Evolutionary conservation across 1,140 invertebrate genomes (phyloP).

Genomic region (Macrobrachium nipponense): DNA sequence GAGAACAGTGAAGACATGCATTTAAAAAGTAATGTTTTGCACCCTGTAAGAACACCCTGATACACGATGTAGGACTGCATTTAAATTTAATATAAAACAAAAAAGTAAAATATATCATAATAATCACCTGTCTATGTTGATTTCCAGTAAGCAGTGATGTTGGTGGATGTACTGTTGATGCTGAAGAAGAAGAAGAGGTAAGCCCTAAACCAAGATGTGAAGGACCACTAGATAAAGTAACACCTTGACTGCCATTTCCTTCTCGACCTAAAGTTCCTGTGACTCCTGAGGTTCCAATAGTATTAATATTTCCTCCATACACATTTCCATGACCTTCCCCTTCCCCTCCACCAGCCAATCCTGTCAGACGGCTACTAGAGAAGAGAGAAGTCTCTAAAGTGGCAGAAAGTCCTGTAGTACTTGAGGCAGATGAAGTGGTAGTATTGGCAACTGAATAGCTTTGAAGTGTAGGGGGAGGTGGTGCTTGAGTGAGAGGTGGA

Average conservation of each 20-base stretch:
- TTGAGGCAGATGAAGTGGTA: neutral
- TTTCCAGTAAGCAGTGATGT: neutral
- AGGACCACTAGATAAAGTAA: conserved; percentile 22
- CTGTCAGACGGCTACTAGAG: neutral
- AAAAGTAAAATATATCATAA: no score
- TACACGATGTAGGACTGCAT: no score
- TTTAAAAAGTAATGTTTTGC: no score
- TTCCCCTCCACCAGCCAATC: conserved; percentile 31
- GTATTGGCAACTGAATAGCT: neutral
- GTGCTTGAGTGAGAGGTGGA: conserved; percentile 39
- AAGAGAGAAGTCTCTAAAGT: neutral
- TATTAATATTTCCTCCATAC: neutral
- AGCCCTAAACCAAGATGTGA: conserved; percentile 14
- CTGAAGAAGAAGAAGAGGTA: conserved; percentile 10
- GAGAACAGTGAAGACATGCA: no score
- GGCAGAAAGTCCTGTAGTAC: conserved; percentile 1
- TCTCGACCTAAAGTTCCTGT: conserved; percentile 26
- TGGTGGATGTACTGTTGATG: neutral
- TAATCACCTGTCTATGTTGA: conserved; percentile 27
- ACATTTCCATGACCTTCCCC: neutral
- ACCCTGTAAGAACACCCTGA: no score
- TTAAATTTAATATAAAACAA: no score
- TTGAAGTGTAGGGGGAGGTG: conserved; percentile 32
- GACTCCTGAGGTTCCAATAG: conserved; percentile 19
- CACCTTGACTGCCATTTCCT: neutral